Base-by-base conservation (phyloP, 2,888 invertebrate genomes). In the Agapetus fuscipes region DNA sequence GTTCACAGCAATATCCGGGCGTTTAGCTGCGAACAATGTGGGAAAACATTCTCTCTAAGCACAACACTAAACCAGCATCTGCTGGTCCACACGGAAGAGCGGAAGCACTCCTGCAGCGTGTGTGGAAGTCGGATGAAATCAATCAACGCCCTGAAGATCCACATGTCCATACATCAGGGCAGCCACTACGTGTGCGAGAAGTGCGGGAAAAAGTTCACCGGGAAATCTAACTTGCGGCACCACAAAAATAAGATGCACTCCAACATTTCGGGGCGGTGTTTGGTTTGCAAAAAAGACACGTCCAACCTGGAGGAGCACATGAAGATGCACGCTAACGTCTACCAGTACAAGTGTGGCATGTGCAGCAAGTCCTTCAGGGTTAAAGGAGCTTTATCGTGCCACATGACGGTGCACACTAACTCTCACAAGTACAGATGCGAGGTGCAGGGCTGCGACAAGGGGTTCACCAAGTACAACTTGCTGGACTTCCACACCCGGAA, bases 191-290 rank as follows among this genome's bases (percentile, higher is more conserved):
- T 47, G n/a, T 49, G 49, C 30, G 49, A 49, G 13, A 35, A 43
- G 3, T 49, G 49, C 25, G 49, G 46, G 3, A 43, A 43, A 10
- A 39, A 32, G n/a, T 49, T 49, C 14, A 17, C 43, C 3, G 27
- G 40, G 24, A 48, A 48, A 28, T 20, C 40, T 6, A 46, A 43
- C 27, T 28, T 49, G 12, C 41, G 29, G n/a, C 26, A 33, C 1
- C 49, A 49, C 25, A 43, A 43, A 3, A 45, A 41, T 11, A 46
- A 40, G 3, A 45, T 45, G 45, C 49, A 49, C 20, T 43, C 45
- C 2, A 34, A 39, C 9, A 14, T 12, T 7, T 39, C 49, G 3
- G 49, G 49, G 12, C 34, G 25, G 13, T 49, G 49, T 24, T 9
- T 6, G 3, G 14, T 37, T 14, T 49, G 49, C 38, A 28, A 20